phyloP scores from a whole-genome alignment of 2,113 vertebrate genomes.

The Thryonomys swinderianus region DNA sequence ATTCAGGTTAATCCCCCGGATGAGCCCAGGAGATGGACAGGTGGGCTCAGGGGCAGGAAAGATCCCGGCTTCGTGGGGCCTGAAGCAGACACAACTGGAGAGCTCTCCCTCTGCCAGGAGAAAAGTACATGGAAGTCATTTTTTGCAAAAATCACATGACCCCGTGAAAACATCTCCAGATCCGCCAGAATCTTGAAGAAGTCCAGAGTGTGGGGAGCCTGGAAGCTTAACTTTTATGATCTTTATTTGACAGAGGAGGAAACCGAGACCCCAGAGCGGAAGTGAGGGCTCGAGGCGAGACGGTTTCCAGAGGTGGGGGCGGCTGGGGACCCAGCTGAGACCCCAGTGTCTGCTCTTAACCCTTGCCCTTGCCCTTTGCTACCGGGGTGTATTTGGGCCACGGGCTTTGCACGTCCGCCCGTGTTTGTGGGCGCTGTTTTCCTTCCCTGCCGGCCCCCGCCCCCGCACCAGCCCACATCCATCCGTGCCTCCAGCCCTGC shows the following conservation, averaged over 20 bases:
- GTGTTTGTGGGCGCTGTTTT: neutral
- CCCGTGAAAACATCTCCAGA: neutral
- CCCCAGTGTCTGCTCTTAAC: neutral
- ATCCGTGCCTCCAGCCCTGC: too few relatives aligned
- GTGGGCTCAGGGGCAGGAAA: neutral
- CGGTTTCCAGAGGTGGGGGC: neutral
- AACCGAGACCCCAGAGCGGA: neutral
- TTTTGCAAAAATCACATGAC: neutral
- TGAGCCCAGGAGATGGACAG: neutral
- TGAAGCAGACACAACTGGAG: neutral
- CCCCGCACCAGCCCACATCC: rapidly evolving
- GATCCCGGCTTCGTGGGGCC: neutral
- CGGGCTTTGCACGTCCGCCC: too few relatives aligned
- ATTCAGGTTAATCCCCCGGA: neutral
- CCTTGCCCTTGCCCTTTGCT: neutral
- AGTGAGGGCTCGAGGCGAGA: neutral
- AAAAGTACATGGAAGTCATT: neutral
- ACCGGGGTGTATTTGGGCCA: too few relatives aligned
- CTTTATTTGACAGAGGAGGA: neutral
- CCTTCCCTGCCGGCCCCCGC: too few relatives aligned
- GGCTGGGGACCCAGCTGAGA: neutral
- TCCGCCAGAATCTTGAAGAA: neutral
- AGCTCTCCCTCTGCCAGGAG: neutral
- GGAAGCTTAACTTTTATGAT: neutral
- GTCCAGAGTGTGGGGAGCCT: neutral